Evolutionary conservation across 2,797 vertebrate species (phyloP).

Genomic region (Enteromius fasciolatus): DNA sequence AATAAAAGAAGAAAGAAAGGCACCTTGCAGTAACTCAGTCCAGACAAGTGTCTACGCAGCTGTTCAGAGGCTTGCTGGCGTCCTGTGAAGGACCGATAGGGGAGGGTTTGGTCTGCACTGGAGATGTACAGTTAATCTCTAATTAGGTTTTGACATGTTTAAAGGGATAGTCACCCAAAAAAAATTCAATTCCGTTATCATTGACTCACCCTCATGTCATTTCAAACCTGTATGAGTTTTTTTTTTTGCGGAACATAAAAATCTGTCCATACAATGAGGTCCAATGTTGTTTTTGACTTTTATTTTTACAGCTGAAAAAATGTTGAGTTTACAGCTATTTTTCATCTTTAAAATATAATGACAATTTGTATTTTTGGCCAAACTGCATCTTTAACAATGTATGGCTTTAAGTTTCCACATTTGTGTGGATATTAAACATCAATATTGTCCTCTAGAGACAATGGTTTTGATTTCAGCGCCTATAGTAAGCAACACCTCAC

Average conservation of each 20-base stretch:
- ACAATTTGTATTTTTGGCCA: neutral
- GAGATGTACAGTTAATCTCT: constrained; percentile 28
- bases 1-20: constrained; percentile 74
- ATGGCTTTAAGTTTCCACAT: neutral
- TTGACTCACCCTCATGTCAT: neutral
- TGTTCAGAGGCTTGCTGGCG: constrained; percentile 68
- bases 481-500: constrained; percentile 22
- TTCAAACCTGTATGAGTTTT: neutral
- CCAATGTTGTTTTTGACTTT: neutral
- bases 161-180: neutral
- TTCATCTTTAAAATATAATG: too few relatives aligned
- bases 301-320: neutral
- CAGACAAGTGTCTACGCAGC: constrained; percentile 71
- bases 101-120: constrained; percentile 39
- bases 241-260: neutral
- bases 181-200: neutral
- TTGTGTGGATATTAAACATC: constrained; percentile 9
- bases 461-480: constrained; percentile 5
- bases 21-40: constrained; percentile 70
- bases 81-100: constrained; percentile 50
- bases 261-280: neutral
- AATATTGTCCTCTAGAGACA: constrained; percentile 27
- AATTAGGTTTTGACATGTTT: constrained; percentile 27
- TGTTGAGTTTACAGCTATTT: too few relatives aligned
- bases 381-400: neutral